Conservation (phyloP, 2,888 invertebrate species). For the Melanargia galathea region DNA sequence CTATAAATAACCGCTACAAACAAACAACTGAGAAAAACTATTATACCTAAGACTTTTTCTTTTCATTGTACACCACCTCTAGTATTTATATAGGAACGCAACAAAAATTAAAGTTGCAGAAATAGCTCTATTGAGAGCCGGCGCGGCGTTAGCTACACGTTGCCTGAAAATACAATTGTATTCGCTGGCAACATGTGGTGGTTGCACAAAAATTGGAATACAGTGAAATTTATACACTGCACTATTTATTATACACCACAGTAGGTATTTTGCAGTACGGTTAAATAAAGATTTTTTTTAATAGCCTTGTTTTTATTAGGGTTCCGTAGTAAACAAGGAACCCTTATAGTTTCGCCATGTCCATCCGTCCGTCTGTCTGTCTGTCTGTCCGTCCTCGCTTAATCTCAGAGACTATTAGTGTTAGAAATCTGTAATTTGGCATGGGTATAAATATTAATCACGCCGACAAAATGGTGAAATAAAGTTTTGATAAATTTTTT, state of each 20-base stretch:
- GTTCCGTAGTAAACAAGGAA: too few species aligned
- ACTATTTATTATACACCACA: constrained; percentile 31
- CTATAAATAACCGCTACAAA: constrained; percentile 10
- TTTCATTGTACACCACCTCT: constrained; percentile 2
- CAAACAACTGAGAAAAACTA: background rate
- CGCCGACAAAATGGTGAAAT: too few species aligned
- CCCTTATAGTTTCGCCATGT: too few species aligned
- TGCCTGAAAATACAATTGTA: constrained; percentile 42
- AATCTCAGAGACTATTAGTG: too few species aligned
- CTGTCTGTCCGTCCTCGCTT: too few species aligned
- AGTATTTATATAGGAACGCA: constrained; percentile 1
- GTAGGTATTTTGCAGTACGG: too few species aligned
- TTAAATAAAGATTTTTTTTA: too few species aligned
- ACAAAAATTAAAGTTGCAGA: constrained; percentile 32
- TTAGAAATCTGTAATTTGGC: too few species aligned
- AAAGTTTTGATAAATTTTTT: too few species aligned
- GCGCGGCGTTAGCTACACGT: constrained; percentile 34
- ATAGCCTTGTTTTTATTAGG: too few species aligned
- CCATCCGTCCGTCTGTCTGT: too few species aligned
- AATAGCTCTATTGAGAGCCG: constrained; percentile 36
- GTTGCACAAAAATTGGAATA: constrained; percentile 41
- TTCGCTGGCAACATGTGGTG: constrained; percentile 43
- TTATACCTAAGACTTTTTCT: constrained; percentile 19
- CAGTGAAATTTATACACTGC: constrained; percentile 41
- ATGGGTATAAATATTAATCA: too few species aligned